Percentiles rank a stretch among this genome's conserved stretches.
Conservation (phyloP, 2,888 invertebrate species). For the Ischnus inquisitorius region DNA sequence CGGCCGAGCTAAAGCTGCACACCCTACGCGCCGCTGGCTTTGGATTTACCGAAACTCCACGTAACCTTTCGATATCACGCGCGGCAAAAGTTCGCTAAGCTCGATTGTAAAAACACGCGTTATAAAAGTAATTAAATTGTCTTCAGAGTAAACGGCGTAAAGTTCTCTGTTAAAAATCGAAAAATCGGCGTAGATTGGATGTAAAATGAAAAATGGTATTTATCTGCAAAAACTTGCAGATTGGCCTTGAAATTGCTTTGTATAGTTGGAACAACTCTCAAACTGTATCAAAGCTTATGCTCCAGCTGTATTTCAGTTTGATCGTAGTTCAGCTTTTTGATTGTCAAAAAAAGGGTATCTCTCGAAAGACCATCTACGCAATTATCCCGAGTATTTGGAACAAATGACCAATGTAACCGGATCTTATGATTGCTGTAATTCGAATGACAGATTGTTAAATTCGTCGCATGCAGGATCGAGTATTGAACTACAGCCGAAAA, state of each 20-base stretch:
- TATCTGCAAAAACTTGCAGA: no score
- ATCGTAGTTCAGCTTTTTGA: background rate
- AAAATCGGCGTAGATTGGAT: background rate
- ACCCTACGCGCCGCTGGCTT: background rate
- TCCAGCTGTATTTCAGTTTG: background rate
- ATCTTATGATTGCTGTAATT: background rate
- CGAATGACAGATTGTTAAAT: no score
- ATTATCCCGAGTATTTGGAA: no score
- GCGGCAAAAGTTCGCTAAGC: background rate
- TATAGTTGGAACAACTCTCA: no score
- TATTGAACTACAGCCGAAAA: background rate
- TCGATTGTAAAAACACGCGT: background rate
- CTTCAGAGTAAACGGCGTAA: background rate
- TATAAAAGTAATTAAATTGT: background rate
- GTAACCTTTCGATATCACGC: background rate
- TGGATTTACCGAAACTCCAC: background rate
- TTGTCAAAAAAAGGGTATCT: background rate
- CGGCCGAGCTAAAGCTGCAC: constrained; percentile 29
- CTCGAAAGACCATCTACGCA: no score
- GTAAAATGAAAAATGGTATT: no score
- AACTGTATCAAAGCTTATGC: background rate
- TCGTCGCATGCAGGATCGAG: no score
- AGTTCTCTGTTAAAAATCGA: background rate
- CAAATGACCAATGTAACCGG: no score
- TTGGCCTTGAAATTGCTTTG: no score